A percentile compares a stretch with the other conserved stretches of the same genome.
phyloP scores from a whole-genome alignment of 1,140 invertebrate species.

The Helicoverpa zea region DNA sequence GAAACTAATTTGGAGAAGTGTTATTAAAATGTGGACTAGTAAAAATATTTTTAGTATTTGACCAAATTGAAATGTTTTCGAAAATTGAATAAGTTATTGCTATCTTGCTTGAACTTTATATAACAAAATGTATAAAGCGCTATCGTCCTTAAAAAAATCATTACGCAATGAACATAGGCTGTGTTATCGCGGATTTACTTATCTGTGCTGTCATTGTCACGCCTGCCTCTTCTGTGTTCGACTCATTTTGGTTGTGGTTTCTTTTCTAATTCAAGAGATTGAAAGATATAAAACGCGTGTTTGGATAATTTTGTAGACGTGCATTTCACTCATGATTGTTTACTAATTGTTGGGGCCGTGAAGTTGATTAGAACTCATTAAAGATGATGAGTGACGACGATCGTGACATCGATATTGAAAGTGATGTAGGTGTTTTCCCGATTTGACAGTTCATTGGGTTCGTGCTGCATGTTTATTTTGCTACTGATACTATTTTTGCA shows the following conservation, averaged over 20 bases:
- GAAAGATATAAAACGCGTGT: conserved; percentile 10
- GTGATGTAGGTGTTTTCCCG: conserved; percentile 91
- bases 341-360: conserved; percentile 54
- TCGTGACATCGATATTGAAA: conserved; percentile 96
- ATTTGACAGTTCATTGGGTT: conserved; percentile 50
- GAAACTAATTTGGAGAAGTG: too few relatives aligned
- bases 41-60: too few relatives aligned
- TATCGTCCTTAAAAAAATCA: background rate
- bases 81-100: too few relatives aligned
- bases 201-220: conserved; percentile 46
- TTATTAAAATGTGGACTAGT: too few relatives aligned
- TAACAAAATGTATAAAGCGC: too few relatives aligned
- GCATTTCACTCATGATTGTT: conserved; percentile 65
- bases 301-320: conserved; percentile 41
- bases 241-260: conserved; percentile 8
- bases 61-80: too few relatives aligned
- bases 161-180: background rate
- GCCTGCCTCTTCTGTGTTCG: conserved; percentile 4
- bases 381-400: conserved; percentile 95
- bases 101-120: too few relatives aligned
- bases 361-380: conserved; percentile 53
- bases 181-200: background rate
- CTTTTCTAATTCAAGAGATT: background rate
- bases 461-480: conserved; percentile 57
- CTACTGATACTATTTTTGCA: conserved; percentile 48